These are phyloP conservation scores for Apus apus DNA, from an alignment of 2,113 vertebrate species.

Conservation along the genomic window DNA sequence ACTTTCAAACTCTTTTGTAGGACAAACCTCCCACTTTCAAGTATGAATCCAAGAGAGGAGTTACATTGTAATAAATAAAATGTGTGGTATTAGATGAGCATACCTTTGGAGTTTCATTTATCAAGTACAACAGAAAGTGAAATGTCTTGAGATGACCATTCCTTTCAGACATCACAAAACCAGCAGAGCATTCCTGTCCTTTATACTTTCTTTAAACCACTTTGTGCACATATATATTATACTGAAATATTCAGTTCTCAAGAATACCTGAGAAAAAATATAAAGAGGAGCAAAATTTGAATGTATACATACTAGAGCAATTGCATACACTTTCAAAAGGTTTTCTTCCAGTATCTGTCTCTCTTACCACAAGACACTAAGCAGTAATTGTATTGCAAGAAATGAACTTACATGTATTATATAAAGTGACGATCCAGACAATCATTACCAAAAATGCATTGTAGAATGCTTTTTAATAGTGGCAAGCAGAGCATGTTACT, in stretches of 20 bases:
- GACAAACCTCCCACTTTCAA: background rate
- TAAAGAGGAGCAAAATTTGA: background rate
- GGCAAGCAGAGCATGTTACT: background rate
- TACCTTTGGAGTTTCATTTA: background rate
- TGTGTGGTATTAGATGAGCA: background rate
- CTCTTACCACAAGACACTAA: background rate
- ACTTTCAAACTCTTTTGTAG: conserved; percentile 23
- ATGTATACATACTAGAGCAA: background rate
- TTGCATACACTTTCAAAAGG: background rate
- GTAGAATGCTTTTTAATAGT: background rate
- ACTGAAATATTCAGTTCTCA: background rate
- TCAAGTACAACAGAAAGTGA: background rate
- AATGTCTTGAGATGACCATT: background rate
- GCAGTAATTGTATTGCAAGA: background rate
- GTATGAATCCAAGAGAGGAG: background rate
- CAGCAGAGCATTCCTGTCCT: background rate
- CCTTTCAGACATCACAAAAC: background rate
- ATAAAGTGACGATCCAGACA: background rate
- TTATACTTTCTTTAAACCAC: background rate
- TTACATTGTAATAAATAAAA: background rate
- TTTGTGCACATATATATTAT: background rate
- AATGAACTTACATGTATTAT: background rate
- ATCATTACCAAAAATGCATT: background rate
- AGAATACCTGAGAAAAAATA: background rate
- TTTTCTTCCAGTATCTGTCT: background rate